phyloP scores from a whole-genome alignment of 1,140 invertebrate species.

The Cotesia vestalis region DNA sequence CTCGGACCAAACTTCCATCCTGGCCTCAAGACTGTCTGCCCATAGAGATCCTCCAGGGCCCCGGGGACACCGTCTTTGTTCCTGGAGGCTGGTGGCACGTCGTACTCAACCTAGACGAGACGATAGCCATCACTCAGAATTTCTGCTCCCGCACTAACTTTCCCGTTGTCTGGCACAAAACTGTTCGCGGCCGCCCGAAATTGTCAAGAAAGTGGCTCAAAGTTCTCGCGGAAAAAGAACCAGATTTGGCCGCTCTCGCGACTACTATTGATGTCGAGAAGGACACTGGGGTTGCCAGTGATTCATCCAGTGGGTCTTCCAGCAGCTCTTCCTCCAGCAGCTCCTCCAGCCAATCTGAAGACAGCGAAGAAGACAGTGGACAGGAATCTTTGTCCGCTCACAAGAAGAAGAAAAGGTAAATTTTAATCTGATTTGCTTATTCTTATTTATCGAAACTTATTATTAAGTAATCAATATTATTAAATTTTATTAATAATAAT shows the following conservation, averaged over 20 bases:
- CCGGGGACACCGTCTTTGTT: slow-evolving; percentile 98
- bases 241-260: slow-evolving; percentile 84
- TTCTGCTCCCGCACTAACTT: slow-evolving; percentile 97
- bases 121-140: slow-evolving; percentile 98
- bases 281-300: slow-evolving; percentile 91
- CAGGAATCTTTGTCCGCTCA: slow-evolving; percentile 89
- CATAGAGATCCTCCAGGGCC: slow-evolving; percentile 95
- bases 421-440: too few relatives aligned
- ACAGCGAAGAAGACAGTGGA: slow-evolving; percentile 79
- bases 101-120: slow-evolving; percentile 94
- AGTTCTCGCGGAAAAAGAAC: slow-evolving; percentile 74
- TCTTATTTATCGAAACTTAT: too few relatives aligned
- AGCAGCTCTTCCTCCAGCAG: slow-evolving; percentile 62
- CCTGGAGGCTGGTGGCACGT: slow-evolving; percentile 99
- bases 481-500: too few relatives aligned
- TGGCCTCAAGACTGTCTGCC: slow-evolving; percentile 95
- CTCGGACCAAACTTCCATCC: slow-evolving; percentile 85
- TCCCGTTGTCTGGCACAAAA: slow-evolving; percentile 98
- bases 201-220: slow-evolving; percentile 77
- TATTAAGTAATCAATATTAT: too few relatives aligned
- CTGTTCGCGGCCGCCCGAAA: slow-evolving; percentile 92
- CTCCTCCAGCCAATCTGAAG: slow-evolving; percentile 70
- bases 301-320: slow-evolving; percentile 91
- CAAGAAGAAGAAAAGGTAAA: slow-evolving; percentile 81
- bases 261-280: slow-evolving; percentile 86